A percentile compares a stretch with the other conserved stretches of the same genome.
Evolutionary conservation across 1,140 invertebrate genomes (phyloP).

Genomic region (Cydia fagiglandana): DNA sequence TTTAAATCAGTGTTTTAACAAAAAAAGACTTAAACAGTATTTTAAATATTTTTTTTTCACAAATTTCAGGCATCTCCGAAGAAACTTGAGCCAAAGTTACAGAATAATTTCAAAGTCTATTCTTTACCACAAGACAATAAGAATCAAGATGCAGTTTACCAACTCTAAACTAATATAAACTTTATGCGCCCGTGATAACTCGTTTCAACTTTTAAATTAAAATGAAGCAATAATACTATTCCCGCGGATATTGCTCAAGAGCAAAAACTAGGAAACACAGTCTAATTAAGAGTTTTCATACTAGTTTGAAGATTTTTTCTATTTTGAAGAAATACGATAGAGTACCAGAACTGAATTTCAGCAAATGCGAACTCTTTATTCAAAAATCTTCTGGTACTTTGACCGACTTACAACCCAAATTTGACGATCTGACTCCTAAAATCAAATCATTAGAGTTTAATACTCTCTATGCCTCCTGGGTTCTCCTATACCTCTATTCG

Average conservation of each 20-base stretch:
- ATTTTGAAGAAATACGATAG: not conserved
- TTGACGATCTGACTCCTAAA: too few species aligned
- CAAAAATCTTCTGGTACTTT: too few species aligned
- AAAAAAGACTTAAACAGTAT: too few species aligned
- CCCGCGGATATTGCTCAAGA: not conserved
- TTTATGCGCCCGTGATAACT: conserved; percentile 21
- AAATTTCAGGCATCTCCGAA: too few species aligned
- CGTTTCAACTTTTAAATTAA: conserved; percentile 19
- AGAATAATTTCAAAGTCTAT: conserved; percentile 23
- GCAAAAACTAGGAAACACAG: not conserved
- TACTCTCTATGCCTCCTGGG: too few species aligned
- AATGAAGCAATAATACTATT: conserved; percentile 4
- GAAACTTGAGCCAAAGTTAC: not conserved
- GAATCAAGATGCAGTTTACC: conserved; percentile 29
- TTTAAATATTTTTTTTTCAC: too few species aligned
- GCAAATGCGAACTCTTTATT: too few species aligned
- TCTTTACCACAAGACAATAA: conserved; percentile 23
- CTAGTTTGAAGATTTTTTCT: not conserved
- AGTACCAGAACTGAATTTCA: too few species aligned
- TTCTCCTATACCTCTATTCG: too few species aligned
- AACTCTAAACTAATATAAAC: conserved; percentile 28
- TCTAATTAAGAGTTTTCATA: conserved; percentile 1
- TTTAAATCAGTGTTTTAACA: too few species aligned
- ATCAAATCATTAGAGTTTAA: too few species aligned
- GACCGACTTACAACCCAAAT: too few species aligned